A percentile compares a stretch with the other conserved stretches of the same genome.
Evolutionary conservation across 2,797 vertebrate genomes (phyloP).

Genomic region (Dermochelys coriacea): DNA sequence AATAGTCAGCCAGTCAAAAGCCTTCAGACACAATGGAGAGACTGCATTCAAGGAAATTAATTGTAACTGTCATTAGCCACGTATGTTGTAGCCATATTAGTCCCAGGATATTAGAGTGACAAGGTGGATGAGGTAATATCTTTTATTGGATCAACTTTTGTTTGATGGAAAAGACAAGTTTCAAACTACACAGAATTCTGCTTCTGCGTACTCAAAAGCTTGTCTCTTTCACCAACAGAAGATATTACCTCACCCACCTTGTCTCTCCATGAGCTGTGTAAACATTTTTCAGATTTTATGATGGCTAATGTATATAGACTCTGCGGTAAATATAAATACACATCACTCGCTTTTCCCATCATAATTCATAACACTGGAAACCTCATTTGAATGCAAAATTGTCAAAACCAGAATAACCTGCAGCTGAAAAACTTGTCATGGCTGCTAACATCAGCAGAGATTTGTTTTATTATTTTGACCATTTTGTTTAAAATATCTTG

Average conservation of each 20-base stretch:
- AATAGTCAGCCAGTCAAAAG: background rate
- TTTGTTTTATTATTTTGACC: background rate
- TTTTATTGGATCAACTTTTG: too few species aligned
- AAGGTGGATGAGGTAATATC: too few species aligned
- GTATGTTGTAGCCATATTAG: background rate
- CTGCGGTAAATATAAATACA: constrained; percentile 17
- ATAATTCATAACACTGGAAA: constrained; percentile 5
- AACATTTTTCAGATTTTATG: background rate
- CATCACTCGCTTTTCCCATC: background rate
- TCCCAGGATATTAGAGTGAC: too few species aligned
- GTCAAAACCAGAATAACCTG: background rate
- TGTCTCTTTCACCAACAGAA: background rate
- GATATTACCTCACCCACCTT: background rate
- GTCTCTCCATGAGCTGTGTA: background rate
- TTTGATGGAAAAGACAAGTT: too few species aligned
- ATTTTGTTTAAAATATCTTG: background rate
- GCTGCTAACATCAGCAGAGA: background rate
- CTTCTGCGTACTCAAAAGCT: background rate
- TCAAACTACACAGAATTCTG: background rate
- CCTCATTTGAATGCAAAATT: background rate
- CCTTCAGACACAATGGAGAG: background rate
- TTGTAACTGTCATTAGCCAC: background rate
- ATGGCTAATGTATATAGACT: background rate
- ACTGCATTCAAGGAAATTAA: background rate
- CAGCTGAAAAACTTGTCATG: background rate